Base-by-base conservation (phyloP, 1,140 invertebrate genomes). In the Goniozus legneri region DNA sequence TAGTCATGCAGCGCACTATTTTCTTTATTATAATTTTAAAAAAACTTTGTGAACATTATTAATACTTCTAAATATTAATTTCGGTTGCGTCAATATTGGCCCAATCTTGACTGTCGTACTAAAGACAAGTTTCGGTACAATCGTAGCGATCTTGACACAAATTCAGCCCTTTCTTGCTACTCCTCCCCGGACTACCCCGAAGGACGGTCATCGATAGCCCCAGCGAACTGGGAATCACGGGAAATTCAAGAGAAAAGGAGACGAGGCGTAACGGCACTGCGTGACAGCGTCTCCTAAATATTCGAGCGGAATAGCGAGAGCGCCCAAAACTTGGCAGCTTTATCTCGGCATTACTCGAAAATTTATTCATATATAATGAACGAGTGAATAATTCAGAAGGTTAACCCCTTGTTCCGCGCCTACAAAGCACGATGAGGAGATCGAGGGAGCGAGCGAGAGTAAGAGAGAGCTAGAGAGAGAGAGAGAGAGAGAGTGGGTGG, bases 351-450 rank as follows among this genome's bases (percentile, higher is more conserved):
- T 75, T 75, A 70, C 74, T 76, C 69, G 73, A 75, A 76, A 75
- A 76, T 75, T 75, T 76, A 76, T 76, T 76, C 74, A 76, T 76
- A 75, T 75, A 74, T 75, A 75, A 75, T 76, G 71, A 76, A 73
- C 62, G 47, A 22, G 31, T 76, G 65, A 73, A 76, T 76, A 73
- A 76, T 75, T 56, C 44, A 75, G 38, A 49, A 66, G 66, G 64
- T 75, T 75, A 76, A 76, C 74, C 74, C 74, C 73, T 76, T 76
- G 74, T 73, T 73, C 67, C 62, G 63, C 64, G 62, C 66, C 65
- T 52, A 56, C 65, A 61, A 36, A 64, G 67, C 67, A 69, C 52
- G 40, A 44, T 31, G 8, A 3, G 8, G 32, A 44, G 40, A 37
- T 46, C 51, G 14, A 13, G 8, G n/a, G 13, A 33, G n/a, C 8